phyloP scores from a whole-genome alignment of 2,888 invertebrate species.

The Hybos culiciformis region DNA sequence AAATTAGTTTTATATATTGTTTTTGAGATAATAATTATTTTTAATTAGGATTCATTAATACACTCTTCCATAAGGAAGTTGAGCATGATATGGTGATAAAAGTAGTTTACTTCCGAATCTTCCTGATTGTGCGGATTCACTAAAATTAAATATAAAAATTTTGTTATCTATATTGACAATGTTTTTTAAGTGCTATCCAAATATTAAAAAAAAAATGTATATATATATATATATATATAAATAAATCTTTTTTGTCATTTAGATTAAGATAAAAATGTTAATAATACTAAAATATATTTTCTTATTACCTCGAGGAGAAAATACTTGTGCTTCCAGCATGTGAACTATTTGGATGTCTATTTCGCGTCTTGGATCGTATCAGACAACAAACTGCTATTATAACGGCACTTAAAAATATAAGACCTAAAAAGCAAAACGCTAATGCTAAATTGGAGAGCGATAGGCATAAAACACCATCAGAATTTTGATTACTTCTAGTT shows the following conservation, averaged over 20 bases:
- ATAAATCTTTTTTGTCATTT: conserved; percentile 1
- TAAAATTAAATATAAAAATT: conserved; percentile 9
- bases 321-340: conserved; percentile 13
- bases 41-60: conserved; percentile 21
- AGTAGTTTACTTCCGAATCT: conserved; percentile 29
- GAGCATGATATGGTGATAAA: conserved; percentile 32
- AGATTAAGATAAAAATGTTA: conserved; percentile 11
- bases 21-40: too few relatives aligned
- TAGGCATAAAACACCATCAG: conserved; percentile 45
- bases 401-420: conserved; percentile 57
- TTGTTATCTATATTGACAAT: not conserved
- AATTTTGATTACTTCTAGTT: conserved; percentile 22
- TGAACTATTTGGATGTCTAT: conserved; percentile 15
- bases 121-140: conserved; percentile 32
- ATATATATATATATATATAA: not conserved
- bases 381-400: conserved; percentile 54
- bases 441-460: conserved; percentile 65
- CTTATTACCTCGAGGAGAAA: conserved; percentile 16
- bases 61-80: conserved; percentile 32
- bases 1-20: too few relatives aligned
- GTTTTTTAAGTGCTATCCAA: not conserved
- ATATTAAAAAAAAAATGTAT: not conserved
- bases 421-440: conserved; percentile 56
- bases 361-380: conserved; percentile 41
- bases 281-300: conserved; percentile 14